Evolutionary conservation across 1,140 invertebrate species (phyloP), one percentile per base, ranked within the genome.

Genomic region (Diploscapter pachys): DNA sequence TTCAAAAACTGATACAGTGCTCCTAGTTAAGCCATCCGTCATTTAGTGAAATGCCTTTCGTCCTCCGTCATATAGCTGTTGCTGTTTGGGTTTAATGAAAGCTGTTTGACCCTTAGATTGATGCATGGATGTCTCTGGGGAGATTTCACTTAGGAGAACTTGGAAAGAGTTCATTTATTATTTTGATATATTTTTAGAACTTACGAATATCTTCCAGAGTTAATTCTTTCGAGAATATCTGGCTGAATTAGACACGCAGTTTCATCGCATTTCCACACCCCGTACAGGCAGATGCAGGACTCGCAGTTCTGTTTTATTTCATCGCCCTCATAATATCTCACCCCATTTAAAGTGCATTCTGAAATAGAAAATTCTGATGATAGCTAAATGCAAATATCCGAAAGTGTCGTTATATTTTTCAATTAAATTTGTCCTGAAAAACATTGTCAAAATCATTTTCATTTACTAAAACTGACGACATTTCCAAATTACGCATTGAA

Each of bases 161-260:
- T 31, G 31, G 31, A 31, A 31, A 31, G 31, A 31, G 31, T 31
- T 31, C 31, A 31, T 31, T 31, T 31, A 31, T 31, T 31, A 31
- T 31, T 31, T 31, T 31, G 31, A 31, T 31, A 31, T 31, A 31
- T 31, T 31, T 31, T 31, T 31, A 31, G 31, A 31, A 72, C 80
- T 77, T 68, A 81, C 80, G 79, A 77, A 53, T 73, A 80, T 55
- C 80, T 50, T 63, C 77, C 79, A 49, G 72, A 61, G 6, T 75
- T 62, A 8, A 82, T 67, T 56, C 75, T 76, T 11, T 82, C 63
- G 5, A 82, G 71, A 54, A 82, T 53, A 57, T 82, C 76, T 49
- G 80, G 79, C 64, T 82, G 81, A 51, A 82, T 82, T 5, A 82
- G 72, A 69, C 81, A 82, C 6, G 77, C 71, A 4, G 77, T 67